These are phyloP conservation scores for Cerastis rubricosa DNA, from an alignment of 2,888 invertebrate species.

Conservation along the genomic window DNA sequence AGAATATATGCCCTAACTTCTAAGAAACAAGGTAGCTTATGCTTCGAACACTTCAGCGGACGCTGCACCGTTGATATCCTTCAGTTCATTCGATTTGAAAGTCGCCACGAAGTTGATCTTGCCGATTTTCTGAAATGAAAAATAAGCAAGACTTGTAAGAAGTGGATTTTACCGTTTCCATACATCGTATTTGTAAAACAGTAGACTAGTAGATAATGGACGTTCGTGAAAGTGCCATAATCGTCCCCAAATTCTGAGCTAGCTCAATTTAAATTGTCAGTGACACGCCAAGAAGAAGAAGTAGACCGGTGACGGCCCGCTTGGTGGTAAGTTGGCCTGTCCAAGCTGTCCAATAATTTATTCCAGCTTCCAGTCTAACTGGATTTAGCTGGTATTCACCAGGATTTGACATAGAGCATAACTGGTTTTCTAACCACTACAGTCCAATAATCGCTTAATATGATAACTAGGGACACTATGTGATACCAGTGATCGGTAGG, in stretches of 20 bases:
- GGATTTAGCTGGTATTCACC: background rate
- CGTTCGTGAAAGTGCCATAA: too few species aligned
- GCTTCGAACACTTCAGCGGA: constrained; percentile 90
- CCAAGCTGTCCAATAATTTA: too few species aligned
- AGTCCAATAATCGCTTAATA: too few species aligned
- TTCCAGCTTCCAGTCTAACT: background rate
- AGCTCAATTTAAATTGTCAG: too few species aligned
- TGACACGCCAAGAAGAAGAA: too few species aligned
- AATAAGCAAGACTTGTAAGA: background rate
- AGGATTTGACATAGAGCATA: background rate
- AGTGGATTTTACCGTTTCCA: too few species aligned
- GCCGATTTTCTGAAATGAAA: constrained; percentile 88
- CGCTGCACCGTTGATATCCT: constrained; percentile 93
- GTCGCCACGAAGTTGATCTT: constrained; percentile 93
- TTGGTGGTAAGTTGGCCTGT: too few species aligned
- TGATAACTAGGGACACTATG: too few species aligned
- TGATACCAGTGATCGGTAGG: too few species aligned
- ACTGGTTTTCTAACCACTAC: background rate
- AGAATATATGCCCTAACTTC: constrained; percentile 8
- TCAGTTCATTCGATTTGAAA: constrained; percentile 93
- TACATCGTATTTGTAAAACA: too few species aligned
- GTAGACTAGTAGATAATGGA: too few species aligned
- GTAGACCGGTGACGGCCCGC: background rate
- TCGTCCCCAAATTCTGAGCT: too few species aligned
- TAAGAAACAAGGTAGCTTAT: constrained; percentile 62